Conservation (phyloP, 2,888 invertebrate genomes). For the Diplazon laetatorius region DNA sequence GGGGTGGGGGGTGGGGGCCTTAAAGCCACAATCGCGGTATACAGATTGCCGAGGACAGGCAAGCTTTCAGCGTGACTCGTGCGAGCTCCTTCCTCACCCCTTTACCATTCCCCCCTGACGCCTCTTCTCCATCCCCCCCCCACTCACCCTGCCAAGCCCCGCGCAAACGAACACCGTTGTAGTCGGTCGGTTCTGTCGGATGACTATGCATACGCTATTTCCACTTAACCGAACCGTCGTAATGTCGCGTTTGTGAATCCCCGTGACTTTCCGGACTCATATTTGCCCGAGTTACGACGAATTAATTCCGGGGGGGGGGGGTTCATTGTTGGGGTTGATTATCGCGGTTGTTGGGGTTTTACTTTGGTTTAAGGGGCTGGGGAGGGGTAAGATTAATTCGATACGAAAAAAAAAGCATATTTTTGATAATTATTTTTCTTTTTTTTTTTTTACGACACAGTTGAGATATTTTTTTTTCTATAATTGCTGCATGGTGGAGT, state of each 20-base stretch:
- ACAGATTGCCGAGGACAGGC: conserved; percentile 56
- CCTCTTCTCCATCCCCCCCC: too few species aligned
- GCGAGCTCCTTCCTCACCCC: conserved; percentile 37
- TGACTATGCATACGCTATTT: conserved; percentile 61
- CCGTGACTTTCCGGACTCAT: conserved; percentile 1
- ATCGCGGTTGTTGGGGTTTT: too few species aligned
- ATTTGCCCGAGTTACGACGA: background rate
- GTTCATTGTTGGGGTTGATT: conserved; percentile 4
- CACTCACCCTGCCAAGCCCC: too few species aligned
- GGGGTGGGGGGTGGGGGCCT: too few species aligned
- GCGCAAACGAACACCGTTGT: conserved; percentile 45
- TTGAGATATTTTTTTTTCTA: too few species aligned
- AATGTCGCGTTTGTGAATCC: conserved; percentile 34
- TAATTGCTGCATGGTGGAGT: too few species aligned
- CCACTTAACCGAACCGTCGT: conserved; percentile 52
- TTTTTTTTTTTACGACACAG: too few species aligned
- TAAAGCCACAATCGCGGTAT: conserved; percentile 53
- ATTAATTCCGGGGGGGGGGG: background rate
- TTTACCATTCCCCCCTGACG: too few species aligned
- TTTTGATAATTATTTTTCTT: too few species aligned
- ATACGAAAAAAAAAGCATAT: too few species aligned
- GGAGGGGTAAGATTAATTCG: too few species aligned
- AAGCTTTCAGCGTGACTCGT: conserved; percentile 58
- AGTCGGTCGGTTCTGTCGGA: conserved; percentile 54
- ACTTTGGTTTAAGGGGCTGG: too few species aligned